phyloP scores from a whole-genome alignment of 2,888 invertebrate species.

The Byasa hedistus region DNA sequence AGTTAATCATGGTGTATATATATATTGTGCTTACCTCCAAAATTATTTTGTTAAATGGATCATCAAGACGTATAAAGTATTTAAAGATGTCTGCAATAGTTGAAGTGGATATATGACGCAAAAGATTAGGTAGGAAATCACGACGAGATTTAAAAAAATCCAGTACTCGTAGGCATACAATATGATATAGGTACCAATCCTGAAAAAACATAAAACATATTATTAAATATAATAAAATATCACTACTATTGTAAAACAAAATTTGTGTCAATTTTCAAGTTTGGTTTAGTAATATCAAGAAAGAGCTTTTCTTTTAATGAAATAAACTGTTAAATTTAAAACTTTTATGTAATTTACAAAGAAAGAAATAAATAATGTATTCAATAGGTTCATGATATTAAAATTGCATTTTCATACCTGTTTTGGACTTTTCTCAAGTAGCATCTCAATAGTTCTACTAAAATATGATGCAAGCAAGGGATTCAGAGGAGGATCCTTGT shows the following conservation, averaged over 20 bases:
- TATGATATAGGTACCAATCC: conserved; percentile 96
- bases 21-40: conserved; percentile 55
- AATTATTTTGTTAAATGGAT: conserved; percentile 65
- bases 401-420: conserved; percentile 56
- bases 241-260: background rate
- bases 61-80: conserved; percentile 87
- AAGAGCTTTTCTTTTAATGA: no score
- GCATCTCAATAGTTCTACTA: conserved; percentile 95
- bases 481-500: conserved; percentile 92
- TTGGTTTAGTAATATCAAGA: no score
- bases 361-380: no score
- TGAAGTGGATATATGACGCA: conserved; percentile 95
- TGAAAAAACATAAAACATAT: conserved; percentile 50
- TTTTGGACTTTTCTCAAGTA: conserved; percentile 92
- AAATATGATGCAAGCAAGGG: conserved; percentile 97
- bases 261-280: background rate
- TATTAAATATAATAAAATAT: background rate
- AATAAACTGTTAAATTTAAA: no score
- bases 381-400: no score
- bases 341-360: no score
- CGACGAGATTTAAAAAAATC: conserved; percentile 93
- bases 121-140: conserved; percentile 91
- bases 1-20: conserved; percentile 7
- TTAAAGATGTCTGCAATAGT: conserved; percentile 96
- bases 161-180: conserved; percentile 93